Base-by-base conservation (phyloP, 2,888 invertebrate genomes). In the Labia minor region DNA sequence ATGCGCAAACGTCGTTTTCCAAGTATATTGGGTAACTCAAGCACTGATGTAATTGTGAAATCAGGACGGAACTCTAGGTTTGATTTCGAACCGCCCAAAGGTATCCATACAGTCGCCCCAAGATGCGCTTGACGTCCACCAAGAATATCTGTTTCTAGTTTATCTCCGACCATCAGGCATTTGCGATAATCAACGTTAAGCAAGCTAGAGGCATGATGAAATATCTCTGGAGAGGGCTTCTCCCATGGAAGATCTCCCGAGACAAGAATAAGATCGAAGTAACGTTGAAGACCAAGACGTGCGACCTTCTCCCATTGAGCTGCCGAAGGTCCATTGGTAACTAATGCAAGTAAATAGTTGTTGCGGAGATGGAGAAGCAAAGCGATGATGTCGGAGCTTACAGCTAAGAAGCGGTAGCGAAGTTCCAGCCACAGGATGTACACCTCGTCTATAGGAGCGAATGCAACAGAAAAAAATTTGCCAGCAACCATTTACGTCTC, bases 261-360 rank as follows among this genome's bases (percentile, higher is more conserved):
- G 61, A 92, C 90, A 73, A 90, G 80, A 74, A 90, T 83, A 73
- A 87, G 83, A 79, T 91, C 90, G 78, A 92, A 92, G 78, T 85
- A 86, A 73, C 83, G 82, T 72, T 84, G 82, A 62, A 91, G 81
- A 66, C 85, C 83, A 71, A 91, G 81, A 71, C 83, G 84, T 69
- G 85, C 82, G 70, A 93, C 83, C 80, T 93, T 93, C 80, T 93
- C 92, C 91, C 92, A 92, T 78, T 93, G 92, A 37, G 90, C 88
- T 70, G 86, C 84, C 68, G 92, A 90, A 11, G 92, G 88, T 64
- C 92, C 92, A 78, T 93, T 93, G 72, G 92, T 91, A 75, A 92
- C 90, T 73, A 93, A 81, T 72, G 86, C 91, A 73, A 92, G 80
- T 72, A 86, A 81, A 77, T 89, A 92, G 75, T 86, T 85, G 76